Evolutionary conservation across 2,113 vertebrate genomes (phyloP).

Genomic region (Grammomys surdaster): DNA sequence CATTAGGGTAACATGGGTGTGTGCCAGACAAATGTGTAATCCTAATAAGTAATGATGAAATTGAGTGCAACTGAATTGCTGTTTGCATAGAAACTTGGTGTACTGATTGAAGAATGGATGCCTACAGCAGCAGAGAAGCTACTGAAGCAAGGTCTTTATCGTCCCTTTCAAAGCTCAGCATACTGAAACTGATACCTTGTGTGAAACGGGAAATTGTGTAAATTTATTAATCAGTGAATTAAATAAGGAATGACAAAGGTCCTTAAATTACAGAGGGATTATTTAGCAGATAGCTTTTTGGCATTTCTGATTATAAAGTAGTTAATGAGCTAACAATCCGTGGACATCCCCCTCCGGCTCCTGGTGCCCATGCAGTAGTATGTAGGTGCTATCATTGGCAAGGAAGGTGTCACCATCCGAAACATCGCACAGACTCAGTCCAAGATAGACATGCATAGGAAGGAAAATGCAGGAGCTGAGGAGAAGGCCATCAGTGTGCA

Average conservation of each 20-base stretch:
- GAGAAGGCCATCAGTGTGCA: conserved; percentile 98
- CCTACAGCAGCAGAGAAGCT: background rate
- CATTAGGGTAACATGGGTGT: background rate
- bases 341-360: conserved; percentile 94
- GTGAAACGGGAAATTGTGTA: background rate
- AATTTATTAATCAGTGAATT: conserved; percentile 1
- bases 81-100: background rate
- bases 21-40: background rate
- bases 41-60: conserved; percentile 27
- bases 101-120: background rate
- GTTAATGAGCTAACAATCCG: conserved; percentile 43
- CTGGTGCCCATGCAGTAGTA: conserved; percentile 95
- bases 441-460: conserved; percentile 96
- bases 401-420: conserved; percentile 96
- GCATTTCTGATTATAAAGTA: conserved; percentile 11
- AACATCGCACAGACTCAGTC: conserved; percentile 92
- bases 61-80: background rate
- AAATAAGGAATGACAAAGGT: background rate
- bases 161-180: background rate
- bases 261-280: background rate
- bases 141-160: background rate
- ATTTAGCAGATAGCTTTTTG: background rate
- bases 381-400: conserved; percentile 96
- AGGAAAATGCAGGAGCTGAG: conserved; percentile 95
- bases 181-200: background rate